Conservation (phyloP, 2,113 vertebrate species). For the Daboia siamensis region DNA sequence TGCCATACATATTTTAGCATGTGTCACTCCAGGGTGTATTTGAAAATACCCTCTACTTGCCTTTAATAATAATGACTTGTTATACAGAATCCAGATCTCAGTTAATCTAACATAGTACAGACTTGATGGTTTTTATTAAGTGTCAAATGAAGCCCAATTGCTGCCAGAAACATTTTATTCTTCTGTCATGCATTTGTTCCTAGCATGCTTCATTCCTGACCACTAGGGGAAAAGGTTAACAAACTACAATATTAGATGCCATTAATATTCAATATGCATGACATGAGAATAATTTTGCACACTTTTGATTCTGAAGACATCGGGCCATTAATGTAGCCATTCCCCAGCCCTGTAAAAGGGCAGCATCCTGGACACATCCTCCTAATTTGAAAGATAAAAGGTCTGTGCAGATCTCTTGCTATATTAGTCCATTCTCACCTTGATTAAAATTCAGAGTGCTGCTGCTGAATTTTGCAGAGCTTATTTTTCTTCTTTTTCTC, state of each 20-base stretch:
- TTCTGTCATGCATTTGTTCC: conserved; percentile 66
- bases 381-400: conserved; percentile 51
- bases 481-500: conserved; percentile 17
- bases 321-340: conserved; percentile 46
- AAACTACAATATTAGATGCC: conserved; percentile 59
- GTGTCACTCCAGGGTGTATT: conserved; percentile 77
- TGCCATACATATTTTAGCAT: conserved; percentile 74
- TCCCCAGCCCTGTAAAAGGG: conserved; percentile 54
- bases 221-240: conserved; percentile 74
- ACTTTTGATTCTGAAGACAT: conserved; percentile 60
- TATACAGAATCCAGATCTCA: conserved; percentile 75
- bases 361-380: background rate
- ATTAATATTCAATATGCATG: conserved; percentile 67
- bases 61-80: conserved; percentile 83
- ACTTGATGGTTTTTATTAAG: conserved; percentile 79
- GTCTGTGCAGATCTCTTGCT: conserved; percentile 48
- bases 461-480: conserved; percentile 40
- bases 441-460: conserved; percentile 43
- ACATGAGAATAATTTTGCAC: conserved; percentile 61
- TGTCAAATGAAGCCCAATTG: conserved; percentile 68
- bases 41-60: conserved; percentile 79
- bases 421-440: conserved; percentile 43
- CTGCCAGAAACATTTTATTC: conserved; percentile 62
- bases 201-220: conserved; percentile 65
- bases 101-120: conserved; percentile 75